Base-by-base conservation (phyloP, 2,113 vertebrate species). In the Toxostoma redivivum region DNA sequence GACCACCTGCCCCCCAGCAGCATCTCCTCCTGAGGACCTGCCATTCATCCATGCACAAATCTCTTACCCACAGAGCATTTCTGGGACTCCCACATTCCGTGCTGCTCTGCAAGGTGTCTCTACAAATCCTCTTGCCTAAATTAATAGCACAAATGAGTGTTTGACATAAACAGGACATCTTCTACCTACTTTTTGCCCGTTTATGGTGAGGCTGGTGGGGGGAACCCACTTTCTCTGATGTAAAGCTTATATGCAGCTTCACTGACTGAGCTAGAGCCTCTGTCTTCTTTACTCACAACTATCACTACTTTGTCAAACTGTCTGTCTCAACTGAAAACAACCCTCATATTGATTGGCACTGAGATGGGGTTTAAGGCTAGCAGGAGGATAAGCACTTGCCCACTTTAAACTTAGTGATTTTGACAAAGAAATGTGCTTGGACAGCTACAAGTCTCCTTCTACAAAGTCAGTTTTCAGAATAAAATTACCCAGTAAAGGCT, bases 361-460 rank as follows among this genome's bases (percentile, higher is more conserved):
- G 62, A 80, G 74, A 90, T n/a, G 33, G 24, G 54, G 74, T 91
- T 92, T 65, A 86, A 85, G 83, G 50, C 62, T 90, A 92, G 74
- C 67, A 90, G 71, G 47, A 88, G 42, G 62, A 93, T 92, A 91
- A 93, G 81, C 57, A 81, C 58, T 82, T 95, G 60, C 7, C 5
- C 27, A 73, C 66, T 86, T 92, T 72, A 94, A 91, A 56, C 87
- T 77, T 42, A 28, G 45, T 58, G 61, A 92, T 82, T 85, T 44
- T 95, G 87, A 96, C 73, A 94, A 81, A 77, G 81, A 87, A 89
- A 89, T 72, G 71, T 86, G 71, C 87, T 91, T 93, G 94, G 92
- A 96, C 92, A 96, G 92, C 67, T 94, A 88, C 51, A 91, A 84
- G 47, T 80, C 74, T 92, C 67, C 73, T 77, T 64, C 64, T 60